Base-by-base conservation (phyloP, 2,888 invertebrate genomes). In the Caenorhabditis japonica region DNA sequence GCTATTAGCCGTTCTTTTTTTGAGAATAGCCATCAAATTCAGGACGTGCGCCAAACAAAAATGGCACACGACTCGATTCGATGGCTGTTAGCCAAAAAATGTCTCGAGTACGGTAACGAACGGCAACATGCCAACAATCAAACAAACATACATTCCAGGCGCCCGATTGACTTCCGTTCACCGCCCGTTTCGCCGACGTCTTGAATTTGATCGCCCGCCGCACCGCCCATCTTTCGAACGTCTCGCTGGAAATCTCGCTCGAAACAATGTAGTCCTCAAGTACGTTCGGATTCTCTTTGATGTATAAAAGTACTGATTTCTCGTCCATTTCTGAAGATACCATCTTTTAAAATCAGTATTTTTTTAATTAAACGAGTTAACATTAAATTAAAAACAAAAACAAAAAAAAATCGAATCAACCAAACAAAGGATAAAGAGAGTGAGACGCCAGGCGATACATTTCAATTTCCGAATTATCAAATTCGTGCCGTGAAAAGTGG, bases 141-240 rank as follows among this genome's bases (percentile, higher is more conserved):
- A 3, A 8, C 34, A 12, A 49, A 59, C 66, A 66, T n/a, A 75
- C 75, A 43, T 8, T 58, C 76, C 76, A 74, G 1, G 53, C 44
- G 13, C 69, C 70, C 3, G 46, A 13, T 1, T 33, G 34, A 13
- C 25, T 30, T n/a, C 25, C 36, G 1, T 21, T 41, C 4, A 5
- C 19, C 17, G 13, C 21, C n/a, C 30, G 43, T n/a, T 39, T 56
- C 30, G 30, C 46, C n/a, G 25, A n/a, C 43, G 46, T 61, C 19
- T 59, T 52, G 36, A 51, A 23, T 33, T 66, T 64, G 2, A 71
- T 55, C 0, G 39, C 39, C 34, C 73, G 51, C 15, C 72, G 55
- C 33, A 44, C 38, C 13, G 71, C 12, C 83, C 83, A 83, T 73
- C 77, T 59, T 51, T 83, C 82, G 59, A 84, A 84, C 1, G 78